Evolutionary conservation across 2,888 invertebrate species (phyloP).

Genomic region (Campaea margaritaria): DNA sequence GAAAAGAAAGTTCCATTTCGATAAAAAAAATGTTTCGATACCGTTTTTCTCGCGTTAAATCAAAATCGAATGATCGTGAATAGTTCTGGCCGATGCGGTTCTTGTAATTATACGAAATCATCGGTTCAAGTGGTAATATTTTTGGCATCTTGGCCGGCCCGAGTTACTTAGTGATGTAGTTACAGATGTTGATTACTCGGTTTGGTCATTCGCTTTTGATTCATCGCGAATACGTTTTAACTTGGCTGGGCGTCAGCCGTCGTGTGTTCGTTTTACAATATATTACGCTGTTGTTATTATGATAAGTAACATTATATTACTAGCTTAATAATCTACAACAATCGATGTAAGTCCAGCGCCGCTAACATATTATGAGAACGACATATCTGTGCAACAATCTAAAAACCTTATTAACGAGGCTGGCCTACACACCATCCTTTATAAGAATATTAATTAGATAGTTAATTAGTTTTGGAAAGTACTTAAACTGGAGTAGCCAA

Average conservation of each 20-base stretch:
- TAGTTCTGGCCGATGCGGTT: too few relatives aligned
- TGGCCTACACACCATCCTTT: slow-evolving; percentile 3
- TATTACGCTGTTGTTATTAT: slow-evolving; percentile 25
- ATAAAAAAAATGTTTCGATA: slow-evolving; percentile 18
- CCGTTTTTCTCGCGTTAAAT: slow-evolving; percentile 18
- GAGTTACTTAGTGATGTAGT: slow-evolving; percentile 22
- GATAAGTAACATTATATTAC: slow-evolving; percentile 22
- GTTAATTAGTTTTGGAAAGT: background rate
- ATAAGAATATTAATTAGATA: background rate
- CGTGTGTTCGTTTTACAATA: slow-evolving; percentile 41
- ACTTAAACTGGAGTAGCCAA: background rate
- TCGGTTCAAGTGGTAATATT: background rate
- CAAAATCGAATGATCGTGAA: slow-evolving; percentile 6
- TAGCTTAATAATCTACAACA: slow-evolving; percentile 15
- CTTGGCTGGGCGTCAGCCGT: slow-evolving; percentile 26
- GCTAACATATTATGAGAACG: slow-evolving; percentile 3
- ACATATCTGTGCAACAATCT: slow-evolving; percentile 16
- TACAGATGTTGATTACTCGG: slow-evolving; percentile 11
- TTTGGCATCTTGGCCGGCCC: slow-evolving; percentile 16
- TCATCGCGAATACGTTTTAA: slow-evolving; percentile 16
- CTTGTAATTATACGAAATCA: too few relatives aligned
- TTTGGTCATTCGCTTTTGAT: slow-evolving; percentile 11
- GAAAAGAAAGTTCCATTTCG: slow-evolving; percentile 2
- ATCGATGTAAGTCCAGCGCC: slow-evolving; percentile 8
- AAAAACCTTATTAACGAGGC: background rate